Conservation (phyloP, 2,113 vertebrate species). For the Neogobius melanostomus region DNA sequence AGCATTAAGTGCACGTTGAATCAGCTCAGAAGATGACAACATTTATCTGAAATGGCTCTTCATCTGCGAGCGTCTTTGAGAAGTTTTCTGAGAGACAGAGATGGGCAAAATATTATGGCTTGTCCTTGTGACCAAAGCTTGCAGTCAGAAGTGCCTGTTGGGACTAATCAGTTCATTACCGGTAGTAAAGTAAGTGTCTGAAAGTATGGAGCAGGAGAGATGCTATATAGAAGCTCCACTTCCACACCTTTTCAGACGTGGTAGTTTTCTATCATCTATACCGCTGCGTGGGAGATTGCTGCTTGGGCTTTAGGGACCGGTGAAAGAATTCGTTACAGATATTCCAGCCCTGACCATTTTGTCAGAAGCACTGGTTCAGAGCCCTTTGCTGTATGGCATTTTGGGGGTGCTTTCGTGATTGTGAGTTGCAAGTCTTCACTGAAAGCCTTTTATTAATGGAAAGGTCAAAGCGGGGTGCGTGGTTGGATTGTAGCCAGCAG, state of each 20-base stretch:
- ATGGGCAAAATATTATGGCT: neutral
- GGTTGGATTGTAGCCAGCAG: constrained; percentile 46
- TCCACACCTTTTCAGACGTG: too few relatives aligned
- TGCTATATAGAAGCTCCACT: too few relatives aligned
- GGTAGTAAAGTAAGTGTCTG: too few relatives aligned
- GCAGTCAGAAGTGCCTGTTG: neutral
- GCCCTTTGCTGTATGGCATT: constrained; percentile 51
- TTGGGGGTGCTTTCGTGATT: constrained; percentile 36
- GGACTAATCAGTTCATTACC: too few relatives aligned
- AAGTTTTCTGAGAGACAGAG: neutral
- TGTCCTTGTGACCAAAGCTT: neutral
- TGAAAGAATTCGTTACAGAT: constrained; percentile 46
- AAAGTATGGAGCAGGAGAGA: too few relatives aligned
- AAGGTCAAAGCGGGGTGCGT: constrained; percentile 68
- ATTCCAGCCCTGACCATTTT: constrained; percentile 38
- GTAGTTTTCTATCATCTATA: too few relatives aligned
- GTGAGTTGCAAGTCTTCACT: constrained; percentile 38
- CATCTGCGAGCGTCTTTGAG: neutral
- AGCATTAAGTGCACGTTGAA: too few relatives aligned
- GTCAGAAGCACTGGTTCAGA: constrained; percentile 32
- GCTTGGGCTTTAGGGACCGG: constrained; percentile 19
- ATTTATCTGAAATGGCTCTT: too few relatives aligned
- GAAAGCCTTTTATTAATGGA: constrained; percentile 71
- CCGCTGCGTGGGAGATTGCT: neutral
- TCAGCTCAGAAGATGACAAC: too few relatives aligned